Evolutionary conservation across 1,140 invertebrate species (phyloP).

Genomic region (Coptotermes formosanus): DNA sequence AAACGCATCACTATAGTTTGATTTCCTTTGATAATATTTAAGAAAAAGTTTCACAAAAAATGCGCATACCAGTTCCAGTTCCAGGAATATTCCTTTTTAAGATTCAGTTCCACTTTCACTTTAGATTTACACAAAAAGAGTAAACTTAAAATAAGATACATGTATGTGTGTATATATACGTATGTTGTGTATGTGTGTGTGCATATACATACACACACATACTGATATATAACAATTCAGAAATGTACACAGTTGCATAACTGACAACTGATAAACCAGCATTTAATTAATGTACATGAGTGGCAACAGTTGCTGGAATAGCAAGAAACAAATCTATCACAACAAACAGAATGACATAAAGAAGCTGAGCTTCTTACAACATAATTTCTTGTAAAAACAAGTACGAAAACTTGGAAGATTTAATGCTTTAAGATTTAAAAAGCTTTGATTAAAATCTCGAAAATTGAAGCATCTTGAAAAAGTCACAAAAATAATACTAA

Average conservation of each 20-base stretch:
- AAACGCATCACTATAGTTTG: background rate
- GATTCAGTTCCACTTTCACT: background rate
- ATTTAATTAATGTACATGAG: background rate
- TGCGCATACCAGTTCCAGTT: no score
- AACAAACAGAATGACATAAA: background rate
- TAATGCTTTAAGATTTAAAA: background rate
- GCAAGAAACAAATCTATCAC: background rate
- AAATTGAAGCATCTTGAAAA: background rate
- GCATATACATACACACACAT: no score
- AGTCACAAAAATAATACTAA: conserved; percentile 4
- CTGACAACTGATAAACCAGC: background rate
- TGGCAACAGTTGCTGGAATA: background rate
- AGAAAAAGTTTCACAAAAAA: background rate
- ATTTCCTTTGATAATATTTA: background rate
- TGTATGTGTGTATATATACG: background rate
- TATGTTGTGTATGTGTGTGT: no score
- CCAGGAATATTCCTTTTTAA: no score
- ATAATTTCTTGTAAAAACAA: no score
- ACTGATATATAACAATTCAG: background rate
- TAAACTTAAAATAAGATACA: background rate
- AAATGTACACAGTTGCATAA: background rate
- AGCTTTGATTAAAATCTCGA: background rate
- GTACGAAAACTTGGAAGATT: background rate
- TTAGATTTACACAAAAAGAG: background rate
- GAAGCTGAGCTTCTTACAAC: background rate